Conservation (phyloP, 2,113 vertebrate species). For the Eulacestoma nigropectus region DNA sequence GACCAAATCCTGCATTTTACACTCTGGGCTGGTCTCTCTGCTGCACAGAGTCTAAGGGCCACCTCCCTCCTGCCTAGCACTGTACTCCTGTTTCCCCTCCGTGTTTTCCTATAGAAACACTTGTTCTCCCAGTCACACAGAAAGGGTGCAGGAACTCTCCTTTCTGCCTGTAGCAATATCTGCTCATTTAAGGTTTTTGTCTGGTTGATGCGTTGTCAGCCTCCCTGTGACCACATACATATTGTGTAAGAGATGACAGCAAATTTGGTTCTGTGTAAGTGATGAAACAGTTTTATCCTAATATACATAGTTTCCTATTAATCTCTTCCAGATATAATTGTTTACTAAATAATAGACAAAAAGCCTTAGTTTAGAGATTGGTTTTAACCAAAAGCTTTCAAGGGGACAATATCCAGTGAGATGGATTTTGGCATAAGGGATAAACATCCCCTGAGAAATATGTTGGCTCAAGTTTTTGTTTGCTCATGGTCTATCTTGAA, state of each 20-base stretch:
- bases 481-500: neutral
- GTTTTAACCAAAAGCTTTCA: neutral
- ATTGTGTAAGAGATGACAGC: neutral
- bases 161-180: neutral
- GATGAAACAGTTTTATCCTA: neutral
- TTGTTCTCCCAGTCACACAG: neutral
- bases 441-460: neutral
- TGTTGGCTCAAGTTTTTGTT: neutral
- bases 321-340: neutral
- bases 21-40: neutral
- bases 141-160: neutral
- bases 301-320: neutral
- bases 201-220: neutral
- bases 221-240: neutral
- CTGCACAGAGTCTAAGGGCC: neutral
- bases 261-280: neutral
- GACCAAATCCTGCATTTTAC: neutral
- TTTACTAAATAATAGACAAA: neutral
- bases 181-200: neutral
- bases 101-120: fast-evolving
- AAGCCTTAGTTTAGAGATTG: neutral
- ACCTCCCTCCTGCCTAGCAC: no score
- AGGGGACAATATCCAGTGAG: neutral
- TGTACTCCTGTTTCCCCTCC: fast-evolving
- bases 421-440: neutral